These are phyloP conservation scores for Luidia sarsii DNA, from an alignment of 53 echinoderm and acorn worm species.

Conservation along the genomic window DNA sequence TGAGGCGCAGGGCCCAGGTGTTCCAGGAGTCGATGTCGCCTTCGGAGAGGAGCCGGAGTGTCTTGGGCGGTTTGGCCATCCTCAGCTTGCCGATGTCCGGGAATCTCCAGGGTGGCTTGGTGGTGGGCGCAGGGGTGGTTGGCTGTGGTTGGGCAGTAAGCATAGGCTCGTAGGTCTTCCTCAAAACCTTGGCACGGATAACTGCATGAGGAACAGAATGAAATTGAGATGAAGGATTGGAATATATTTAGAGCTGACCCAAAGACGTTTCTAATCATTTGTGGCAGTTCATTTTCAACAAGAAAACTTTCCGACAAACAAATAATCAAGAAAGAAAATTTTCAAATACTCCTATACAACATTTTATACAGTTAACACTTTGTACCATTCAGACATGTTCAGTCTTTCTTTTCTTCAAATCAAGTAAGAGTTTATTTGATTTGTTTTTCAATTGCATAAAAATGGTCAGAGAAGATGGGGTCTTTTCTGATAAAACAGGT, in stretches of 20 bases:
- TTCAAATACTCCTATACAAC: no score
- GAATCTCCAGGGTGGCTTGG: slow-evolving; percentile 38
- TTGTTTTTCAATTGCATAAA: no score
- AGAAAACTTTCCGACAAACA: no score
- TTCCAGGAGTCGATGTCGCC: slow-evolving; percentile 49
- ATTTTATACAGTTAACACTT: no score
- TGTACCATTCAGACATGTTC: no score
- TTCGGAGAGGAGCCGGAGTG: neutral
- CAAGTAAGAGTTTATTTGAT: no score
- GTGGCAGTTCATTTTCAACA: no score
- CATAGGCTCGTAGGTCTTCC: slow-evolving; percentile 54
- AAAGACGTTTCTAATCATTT: no score
- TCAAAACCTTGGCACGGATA: slow-evolving; percentile 45
- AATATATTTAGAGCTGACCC: neutral
- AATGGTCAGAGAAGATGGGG: no score
- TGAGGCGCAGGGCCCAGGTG: slow-evolving; percentile 46
- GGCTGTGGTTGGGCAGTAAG: slow-evolving; percentile 20
- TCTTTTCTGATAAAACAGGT: no score
- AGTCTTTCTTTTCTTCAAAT: no score
- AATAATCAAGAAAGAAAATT: no score
- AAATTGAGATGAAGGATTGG: neutral
- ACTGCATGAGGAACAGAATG: slow-evolving; percentile 3
- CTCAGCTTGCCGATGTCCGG: slow-evolving; percentile 22
- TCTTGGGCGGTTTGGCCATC: slow-evolving; percentile 62
- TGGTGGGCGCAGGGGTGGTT: slow-evolving; percentile 31